phyloP scores from a whole-genome alignment of 2,797 vertebrate species.

The Sebastes nivosus region DNA sequence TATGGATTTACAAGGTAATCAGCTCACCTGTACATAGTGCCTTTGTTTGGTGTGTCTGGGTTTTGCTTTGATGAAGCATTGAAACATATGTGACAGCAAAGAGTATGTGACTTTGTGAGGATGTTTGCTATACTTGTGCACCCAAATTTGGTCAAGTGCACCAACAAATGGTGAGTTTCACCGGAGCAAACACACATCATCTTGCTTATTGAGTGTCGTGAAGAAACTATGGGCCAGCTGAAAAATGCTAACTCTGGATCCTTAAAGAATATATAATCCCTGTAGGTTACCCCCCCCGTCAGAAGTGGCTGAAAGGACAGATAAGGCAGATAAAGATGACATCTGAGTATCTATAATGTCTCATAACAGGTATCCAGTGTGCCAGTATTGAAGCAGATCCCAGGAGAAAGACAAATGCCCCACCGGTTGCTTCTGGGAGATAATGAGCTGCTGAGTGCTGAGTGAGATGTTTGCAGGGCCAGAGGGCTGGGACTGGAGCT shows the following conservation, averaged over 20 bases:
- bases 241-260: neutral
- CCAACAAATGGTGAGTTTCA: neutral
- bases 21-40: neutral
- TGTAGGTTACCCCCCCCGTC: neutral
- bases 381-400: constrained; percentile 40
- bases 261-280: neutral
- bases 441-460: constrained; percentile 76
- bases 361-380: constrained; percentile 31
- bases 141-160: neutral
- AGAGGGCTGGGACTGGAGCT: constrained; percentile 70
- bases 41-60: neutral
- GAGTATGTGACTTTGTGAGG: neutral
- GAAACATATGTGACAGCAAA: neutral
- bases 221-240: neutral
- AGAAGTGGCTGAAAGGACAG: neutral
- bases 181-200: neutral
- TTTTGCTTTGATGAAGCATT: neutral
- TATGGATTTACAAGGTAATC: neutral
- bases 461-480: constrained; percentile 77
- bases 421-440: constrained; percentile 71
- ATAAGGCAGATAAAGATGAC: constrained; percentile 23
- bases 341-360: constrained; percentile 46
- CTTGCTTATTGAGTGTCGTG: neutral
- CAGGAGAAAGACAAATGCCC: constrained; percentile 55
- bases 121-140: neutral